phyloP scores from a whole-genome alignment of 2,113 vertebrate species.

The Puma concolor region DNA sequence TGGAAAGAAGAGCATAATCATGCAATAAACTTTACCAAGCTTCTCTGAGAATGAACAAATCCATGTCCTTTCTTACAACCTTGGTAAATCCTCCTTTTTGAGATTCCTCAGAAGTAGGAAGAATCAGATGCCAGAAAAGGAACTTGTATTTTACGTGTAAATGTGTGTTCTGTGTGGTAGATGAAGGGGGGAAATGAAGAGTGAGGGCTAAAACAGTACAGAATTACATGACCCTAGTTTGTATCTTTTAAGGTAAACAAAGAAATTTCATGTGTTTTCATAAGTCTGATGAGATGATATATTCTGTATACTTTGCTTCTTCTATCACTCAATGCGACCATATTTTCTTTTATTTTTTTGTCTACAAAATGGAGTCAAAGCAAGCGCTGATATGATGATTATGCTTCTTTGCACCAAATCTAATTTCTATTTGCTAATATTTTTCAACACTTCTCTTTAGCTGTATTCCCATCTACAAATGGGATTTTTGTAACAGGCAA shows the following conservation, averaged over 20 bases:
- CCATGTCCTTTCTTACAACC: not conserved
- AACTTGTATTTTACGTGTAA: not conserved
- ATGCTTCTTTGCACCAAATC: not conserved
- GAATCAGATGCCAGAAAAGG: not conserved
- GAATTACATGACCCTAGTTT: not conserved
- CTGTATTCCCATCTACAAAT: rapidly evolving
- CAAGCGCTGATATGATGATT: no score
- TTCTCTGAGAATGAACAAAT: not conserved
- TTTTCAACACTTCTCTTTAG: not conserved
- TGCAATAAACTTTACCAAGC: not conserved
- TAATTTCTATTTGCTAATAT: not conserved
- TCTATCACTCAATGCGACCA: not conserved
- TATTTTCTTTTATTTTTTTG: not conserved
- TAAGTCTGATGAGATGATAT: not conserved
- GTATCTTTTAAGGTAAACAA: not conserved
- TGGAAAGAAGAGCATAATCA: not conserved
- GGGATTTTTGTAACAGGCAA: not conserved
- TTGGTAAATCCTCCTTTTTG: not conserved
- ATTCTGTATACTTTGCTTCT: not conserved
- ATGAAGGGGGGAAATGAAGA: not conserved
- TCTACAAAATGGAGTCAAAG: not conserved
- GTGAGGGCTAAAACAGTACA: not conserved
- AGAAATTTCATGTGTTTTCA: not conserved
- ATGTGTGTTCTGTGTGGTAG: no score
- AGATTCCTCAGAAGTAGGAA: not conserved